Evolutionary conservation across 2,797 vertebrate genomes (phyloP).

Genomic region (Acestrorhynchus altus): DNA sequence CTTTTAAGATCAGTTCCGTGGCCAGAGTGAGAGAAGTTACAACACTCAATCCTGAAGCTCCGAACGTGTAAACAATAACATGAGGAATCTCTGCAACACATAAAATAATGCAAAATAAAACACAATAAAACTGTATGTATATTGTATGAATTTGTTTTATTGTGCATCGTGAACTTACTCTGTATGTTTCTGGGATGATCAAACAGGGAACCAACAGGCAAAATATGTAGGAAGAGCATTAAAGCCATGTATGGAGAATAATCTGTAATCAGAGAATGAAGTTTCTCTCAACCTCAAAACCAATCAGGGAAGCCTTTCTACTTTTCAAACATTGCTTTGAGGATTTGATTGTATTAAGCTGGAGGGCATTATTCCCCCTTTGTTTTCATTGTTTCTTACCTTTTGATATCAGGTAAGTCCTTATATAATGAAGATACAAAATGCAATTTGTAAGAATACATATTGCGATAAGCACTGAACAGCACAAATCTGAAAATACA

Average conservation of each 20-base stretch:
- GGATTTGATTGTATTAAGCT: too few species aligned
- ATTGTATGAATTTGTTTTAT: background rate
- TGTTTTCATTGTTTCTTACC: background rate
- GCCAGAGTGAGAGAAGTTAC: background rate
- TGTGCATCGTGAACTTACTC: conserved; percentile 43
- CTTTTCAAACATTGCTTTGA: too few species aligned
- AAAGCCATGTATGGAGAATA: background rate
- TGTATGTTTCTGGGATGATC: background rate
- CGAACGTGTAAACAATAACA: background rate
- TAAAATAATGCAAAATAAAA: too few species aligned
- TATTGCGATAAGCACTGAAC: background rate
- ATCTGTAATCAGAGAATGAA: background rate
- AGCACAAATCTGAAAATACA: background rate
- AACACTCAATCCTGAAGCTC: background rate
- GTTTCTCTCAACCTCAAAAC: too few species aligned
- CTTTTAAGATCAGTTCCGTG: background rate
- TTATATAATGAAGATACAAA: background rate
- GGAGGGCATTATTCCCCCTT: too few species aligned
- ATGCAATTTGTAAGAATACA: background rate
- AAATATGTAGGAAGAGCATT: background rate
- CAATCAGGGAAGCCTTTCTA: too few species aligned
- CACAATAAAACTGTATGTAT: too few species aligned
- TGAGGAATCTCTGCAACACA: background rate
- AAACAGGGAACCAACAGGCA: background rate
- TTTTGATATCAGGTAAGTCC: background rate